Percentiles rank a stretch among this genome's conserved stretches.
phyloP scores from a whole-genome alignment of 2,797 vertebrate genomes.

The Hyperoplus immaculatus region DNA sequence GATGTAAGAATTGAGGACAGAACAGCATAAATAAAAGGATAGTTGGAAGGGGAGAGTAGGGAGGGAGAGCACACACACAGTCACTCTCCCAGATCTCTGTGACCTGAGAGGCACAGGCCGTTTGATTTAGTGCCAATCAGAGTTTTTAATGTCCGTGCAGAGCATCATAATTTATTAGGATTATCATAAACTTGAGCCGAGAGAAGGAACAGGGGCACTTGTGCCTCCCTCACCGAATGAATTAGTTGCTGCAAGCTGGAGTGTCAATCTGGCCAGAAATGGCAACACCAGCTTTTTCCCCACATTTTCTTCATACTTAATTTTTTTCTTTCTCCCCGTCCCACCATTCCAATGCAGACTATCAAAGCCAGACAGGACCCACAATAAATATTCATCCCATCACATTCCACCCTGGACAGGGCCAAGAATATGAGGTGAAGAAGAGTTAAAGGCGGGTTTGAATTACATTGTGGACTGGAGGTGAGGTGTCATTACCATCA shows the following conservation, averaged over 20 bases:
- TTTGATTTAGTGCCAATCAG: slow-evolving; percentile 86
- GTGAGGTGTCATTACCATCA: slow-evolving; percentile 35
- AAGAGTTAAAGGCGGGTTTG: slow-evolving; percentile 54
- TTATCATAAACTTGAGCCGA: slow-evolving; percentile 83
- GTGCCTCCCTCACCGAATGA: slow-evolving; percentile 77
- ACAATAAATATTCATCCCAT: slow-evolving; percentile 76
- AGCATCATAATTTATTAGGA: slow-evolving; percentile 85
- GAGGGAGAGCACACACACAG: slow-evolving; percentile 30
- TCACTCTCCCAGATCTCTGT: slow-evolving; percentile 42
- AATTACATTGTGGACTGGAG: slow-evolving; percentile 47
- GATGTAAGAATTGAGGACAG: slow-evolving; percentile 57
- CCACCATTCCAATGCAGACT: slow-evolving; percentile 48
- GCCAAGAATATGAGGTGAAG: slow-evolving; percentile 62
- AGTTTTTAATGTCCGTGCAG: slow-evolving; percentile 81
- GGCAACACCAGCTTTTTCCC: slow-evolving; percentile 53
- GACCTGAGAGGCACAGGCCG: slow-evolving; percentile 75
- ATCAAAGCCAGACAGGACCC: slow-evolving; percentile 60
- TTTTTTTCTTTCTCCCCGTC: slow-evolving; percentile 41
- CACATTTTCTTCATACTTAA: slow-evolving; percentile 16
- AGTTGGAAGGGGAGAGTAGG: slow-evolving; percentile 31
- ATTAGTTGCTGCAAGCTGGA: slow-evolving; percentile 70
- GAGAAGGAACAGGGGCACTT: slow-evolving; percentile 72
- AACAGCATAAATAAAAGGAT: slow-evolving; percentile 53
- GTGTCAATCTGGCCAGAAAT: slow-evolving; percentile 71
- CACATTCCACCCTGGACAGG: slow-evolving; percentile 44